Base-by-base conservation (phyloP, 2,888 invertebrate species). In the Globia sparganii region DNA sequence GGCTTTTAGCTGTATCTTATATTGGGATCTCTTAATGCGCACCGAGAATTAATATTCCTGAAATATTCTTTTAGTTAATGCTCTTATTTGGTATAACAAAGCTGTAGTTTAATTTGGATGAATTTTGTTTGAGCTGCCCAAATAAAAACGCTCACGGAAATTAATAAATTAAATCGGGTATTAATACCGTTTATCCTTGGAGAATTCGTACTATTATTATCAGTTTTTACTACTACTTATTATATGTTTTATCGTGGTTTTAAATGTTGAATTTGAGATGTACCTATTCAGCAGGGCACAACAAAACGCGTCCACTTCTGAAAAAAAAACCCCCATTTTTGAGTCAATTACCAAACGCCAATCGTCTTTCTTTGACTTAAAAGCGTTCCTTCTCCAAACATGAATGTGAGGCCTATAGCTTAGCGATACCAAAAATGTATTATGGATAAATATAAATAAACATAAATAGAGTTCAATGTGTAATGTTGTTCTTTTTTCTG, bases 1-100 rank as follows among this genome's bases (percentile, higher is more conserved):
- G 88, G 91, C 93, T 92, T 93, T 93, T 92, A 92, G 89, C 85
- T 86, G 80, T 93, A 93, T 94, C 93, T 88, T 72, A 87, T 88
- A 90, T 89, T 83, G 78, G 85, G 89, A 92, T 93, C 92, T 89
- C 86, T 88, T 89, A 91, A 90, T 92, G 80, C 72, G 62, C 67
- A 56, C 34, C 31, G 65, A 69, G 73, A 72, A 85, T 77, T 68
- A 76, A 83, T 87, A 79, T 81, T 74, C 66, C 71, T 68, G 74
- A 80, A 80, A 75, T 66, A 85, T 77, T 77, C 43, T 77, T 74
- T 73, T 28, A 65, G 65, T 40, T 61, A 40, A 71, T 75, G 65
- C 49, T 68, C 43, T 72, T 79, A 68, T 78, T 84, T 71, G 13
- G 18, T 75, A 11, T 49, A 69, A 56, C 2, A 11, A 59, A 53